Percentiles rank a stretch among this genome's conserved stretches.
phyloP scores from a whole-genome alignment of 2,797 vertebrate genomes.

The Esox lucius region DNA sequence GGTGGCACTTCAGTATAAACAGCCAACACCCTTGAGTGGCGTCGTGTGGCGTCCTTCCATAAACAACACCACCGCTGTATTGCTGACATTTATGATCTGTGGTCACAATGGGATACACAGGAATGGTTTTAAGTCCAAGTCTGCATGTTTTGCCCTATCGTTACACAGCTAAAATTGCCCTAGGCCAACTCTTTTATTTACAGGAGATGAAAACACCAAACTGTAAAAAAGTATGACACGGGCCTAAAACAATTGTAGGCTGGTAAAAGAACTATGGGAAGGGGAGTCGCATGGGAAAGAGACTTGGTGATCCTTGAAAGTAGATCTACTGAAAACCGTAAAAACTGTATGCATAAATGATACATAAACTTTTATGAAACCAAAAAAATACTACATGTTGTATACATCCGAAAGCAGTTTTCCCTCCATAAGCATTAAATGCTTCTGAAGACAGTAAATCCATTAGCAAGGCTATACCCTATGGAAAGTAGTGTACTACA shows the following conservation, averaged over 20 bases:
- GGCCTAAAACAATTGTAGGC: slow-evolving; percentile 10
- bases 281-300: background rate
- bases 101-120: slow-evolving; percentile 63
- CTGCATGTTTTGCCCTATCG: slow-evolving; percentile 62
- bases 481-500: no score
- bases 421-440: background rate
- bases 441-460: slow-evolving; percentile 35
- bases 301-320: background rate
- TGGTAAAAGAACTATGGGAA: background rate
- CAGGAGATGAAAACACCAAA: slow-evolving; percentile 60
- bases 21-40: slow-evolving; percentile 76
- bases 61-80: slow-evolving; percentile 70
- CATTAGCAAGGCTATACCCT: no score
- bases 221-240: slow-evolving; percentile 51
- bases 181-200: slow-evolving; percentile 67
- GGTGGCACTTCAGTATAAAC: slow-evolving; percentile 71
- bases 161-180: slow-evolving; percentile 68
- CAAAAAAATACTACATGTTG: slow-evolving; percentile 6
- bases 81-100: slow-evolving; percentile 72
- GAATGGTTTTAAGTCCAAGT: slow-evolving; percentile 63
- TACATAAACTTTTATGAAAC: background rate
- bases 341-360: background rate
- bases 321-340: background rate
- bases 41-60: slow-evolving; percentile 67
- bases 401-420: background rate